Evolutionary conservation across 2,888 invertebrate species (phyloP).

Genomic region (Trachelus iudaicus): DNA sequence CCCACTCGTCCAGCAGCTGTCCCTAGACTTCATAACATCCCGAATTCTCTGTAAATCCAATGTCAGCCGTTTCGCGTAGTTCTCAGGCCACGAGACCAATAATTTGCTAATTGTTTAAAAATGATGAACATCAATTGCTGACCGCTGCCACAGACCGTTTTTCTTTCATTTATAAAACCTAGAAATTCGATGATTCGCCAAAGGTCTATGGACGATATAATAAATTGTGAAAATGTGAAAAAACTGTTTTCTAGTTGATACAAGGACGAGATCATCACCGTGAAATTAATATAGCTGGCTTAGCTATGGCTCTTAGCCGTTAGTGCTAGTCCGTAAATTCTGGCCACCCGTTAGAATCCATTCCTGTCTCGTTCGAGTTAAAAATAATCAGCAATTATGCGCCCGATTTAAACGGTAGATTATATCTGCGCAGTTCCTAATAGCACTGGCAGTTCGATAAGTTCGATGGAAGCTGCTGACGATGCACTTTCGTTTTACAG

Average conservation of each 20-base stretch:
- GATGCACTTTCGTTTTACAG: neutral
- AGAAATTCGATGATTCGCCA: neutral
- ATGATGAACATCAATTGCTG: neutral
- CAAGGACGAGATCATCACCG: neutral
- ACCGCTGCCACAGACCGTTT: neutral
- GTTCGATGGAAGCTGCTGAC: neutral
- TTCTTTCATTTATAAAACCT: neutral
- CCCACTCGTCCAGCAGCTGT: neutral
- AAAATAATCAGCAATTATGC: constrained; percentile 18
- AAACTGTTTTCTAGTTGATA: neutral
- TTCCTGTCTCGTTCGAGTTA: constrained; percentile 1
- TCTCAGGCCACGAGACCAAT: neutral
- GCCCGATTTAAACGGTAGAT: constrained; percentile 19
- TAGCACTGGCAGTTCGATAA: neutral
- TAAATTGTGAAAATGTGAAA: neutral
- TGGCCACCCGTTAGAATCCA: constrained; percentile 12
- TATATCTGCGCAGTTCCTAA: constrained; percentile 15
- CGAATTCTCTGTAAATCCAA: neutral
- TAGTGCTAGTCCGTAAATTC: neutral
- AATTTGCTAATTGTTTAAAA: neutral
- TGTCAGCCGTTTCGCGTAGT: neutral
- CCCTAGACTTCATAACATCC: neutral
- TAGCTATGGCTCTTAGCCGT: neutral
- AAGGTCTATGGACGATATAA: neutral
- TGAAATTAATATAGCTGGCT: neutral